Evolutionary conservation across 2,113 vertebrate genomes (phyloP).

Genomic region (Poeciliopsis turrubarensis): DNA sequence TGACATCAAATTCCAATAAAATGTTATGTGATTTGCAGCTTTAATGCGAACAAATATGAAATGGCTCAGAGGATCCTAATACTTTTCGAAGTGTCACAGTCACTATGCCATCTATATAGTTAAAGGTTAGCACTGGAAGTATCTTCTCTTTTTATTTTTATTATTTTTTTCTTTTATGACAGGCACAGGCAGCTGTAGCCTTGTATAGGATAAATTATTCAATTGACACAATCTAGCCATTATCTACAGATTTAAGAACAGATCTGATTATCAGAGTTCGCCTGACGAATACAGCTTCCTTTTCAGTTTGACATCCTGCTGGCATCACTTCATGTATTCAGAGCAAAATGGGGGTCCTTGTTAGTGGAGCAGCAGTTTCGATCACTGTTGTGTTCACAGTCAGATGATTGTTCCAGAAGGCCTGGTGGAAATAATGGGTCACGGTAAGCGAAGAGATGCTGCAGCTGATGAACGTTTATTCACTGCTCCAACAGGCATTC

Average conservation of each 20-base stretch:
- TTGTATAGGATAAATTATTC: constrained; percentile 37
- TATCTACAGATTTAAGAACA: constrained; percentile 19
- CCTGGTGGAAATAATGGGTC: constrained; percentile 62
- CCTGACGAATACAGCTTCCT: constrained; percentile 25
- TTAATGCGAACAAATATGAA: no score
- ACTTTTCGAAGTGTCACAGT: constrained; percentile 14
- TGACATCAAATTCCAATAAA: no score
- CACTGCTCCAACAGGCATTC: constrained; percentile 59
- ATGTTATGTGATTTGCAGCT: no score
- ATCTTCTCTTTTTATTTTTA: no score
- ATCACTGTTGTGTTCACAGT: constrained; percentile 68
- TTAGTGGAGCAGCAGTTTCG: constrained; percentile 43
- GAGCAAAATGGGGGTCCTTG: constrained; percentile 38
- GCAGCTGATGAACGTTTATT: constrained; percentile 53
- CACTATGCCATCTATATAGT: constrained; percentile 28
- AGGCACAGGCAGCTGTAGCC: constrained; percentile 23
- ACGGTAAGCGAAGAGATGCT: constrained; percentile 41
- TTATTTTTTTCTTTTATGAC: no score
- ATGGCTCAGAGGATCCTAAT: no score
- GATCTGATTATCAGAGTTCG: constrained; percentile 19
- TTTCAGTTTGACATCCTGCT: constrained; percentile 9
- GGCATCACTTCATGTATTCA: constrained; percentile 12
- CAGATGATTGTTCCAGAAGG: constrained; percentile 75
- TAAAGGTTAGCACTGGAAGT: constrained; percentile 51
- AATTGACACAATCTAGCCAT: constrained; percentile 42